Evolutionary conservation across 2,888 invertebrate species (phyloP).

Genomic region (Vannuccia rotundouncinata): DNA sequence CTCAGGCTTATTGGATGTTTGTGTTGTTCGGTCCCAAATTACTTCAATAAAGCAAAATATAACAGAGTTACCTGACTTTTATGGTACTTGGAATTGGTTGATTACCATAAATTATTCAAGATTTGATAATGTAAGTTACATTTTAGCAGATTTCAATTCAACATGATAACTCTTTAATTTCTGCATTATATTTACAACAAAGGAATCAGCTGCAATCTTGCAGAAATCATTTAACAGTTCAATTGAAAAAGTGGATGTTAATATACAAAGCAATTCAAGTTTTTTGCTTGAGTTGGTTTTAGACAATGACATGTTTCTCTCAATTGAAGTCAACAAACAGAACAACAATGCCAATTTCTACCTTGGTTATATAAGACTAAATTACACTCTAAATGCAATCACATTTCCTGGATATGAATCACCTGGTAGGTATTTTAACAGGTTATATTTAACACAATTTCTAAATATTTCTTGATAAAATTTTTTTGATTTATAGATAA

Average conservation of each 20-base stretch:
- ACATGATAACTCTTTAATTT: background rate
- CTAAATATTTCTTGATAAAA: background rate
- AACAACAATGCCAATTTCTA: background rate
- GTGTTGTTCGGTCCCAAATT: no score
- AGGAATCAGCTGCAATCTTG: no score
- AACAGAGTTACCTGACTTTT: background rate
- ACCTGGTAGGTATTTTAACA: background rate
- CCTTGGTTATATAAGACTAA: background rate
- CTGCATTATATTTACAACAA: no score
- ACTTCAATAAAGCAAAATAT: no score
- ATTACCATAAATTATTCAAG: conserved; percentile 2
- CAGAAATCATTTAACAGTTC: background rate
- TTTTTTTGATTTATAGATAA: background rate
- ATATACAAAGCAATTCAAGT: background rate
- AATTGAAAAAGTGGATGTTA: background rate
- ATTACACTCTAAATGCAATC: background rate
- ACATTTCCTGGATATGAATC: background rate
- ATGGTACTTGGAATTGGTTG: background rate
- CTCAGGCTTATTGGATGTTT: no score
- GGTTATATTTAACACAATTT: background rate
- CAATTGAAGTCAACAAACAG: background rate
- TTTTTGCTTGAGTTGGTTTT: background rate
- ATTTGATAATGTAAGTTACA: background rate
- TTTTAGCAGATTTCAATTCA: background rate
- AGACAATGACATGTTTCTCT: background rate